phyloP scores from a whole-genome alignment of 2,888 invertebrate species.

The Morinoia aosen region DNA sequence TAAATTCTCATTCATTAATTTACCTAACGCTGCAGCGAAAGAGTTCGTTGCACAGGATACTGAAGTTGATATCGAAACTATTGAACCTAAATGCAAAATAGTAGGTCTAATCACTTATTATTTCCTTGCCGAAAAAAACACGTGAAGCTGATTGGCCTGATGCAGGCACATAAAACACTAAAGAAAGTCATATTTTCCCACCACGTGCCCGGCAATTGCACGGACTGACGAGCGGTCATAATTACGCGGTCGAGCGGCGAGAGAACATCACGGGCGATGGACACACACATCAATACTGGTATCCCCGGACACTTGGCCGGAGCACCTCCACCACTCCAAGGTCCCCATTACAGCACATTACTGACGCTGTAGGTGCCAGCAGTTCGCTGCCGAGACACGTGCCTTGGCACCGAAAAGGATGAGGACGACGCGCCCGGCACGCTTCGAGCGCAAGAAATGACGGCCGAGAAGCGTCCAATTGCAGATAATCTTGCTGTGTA shows the following conservation, averaged over 20 bases:
- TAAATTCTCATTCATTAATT: too few relatives aligned
- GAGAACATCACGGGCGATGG: neutral
- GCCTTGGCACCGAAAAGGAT: constrained; percentile 47
- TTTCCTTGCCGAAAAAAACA: neutral
- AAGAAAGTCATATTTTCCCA: neutral
- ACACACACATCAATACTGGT: neutral
- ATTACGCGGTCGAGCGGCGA: neutral
- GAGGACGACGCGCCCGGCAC: constrained; percentile 26
- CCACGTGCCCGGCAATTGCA: neutral
- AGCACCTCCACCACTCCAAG: constrained; percentile 5
- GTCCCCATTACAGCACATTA: constrained; percentile 31
- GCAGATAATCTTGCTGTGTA: constrained; percentile 16
- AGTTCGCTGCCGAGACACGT: neutral
- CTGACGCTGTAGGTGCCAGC: constrained; percentile 41
- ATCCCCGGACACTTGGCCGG: constrained; percentile 12
- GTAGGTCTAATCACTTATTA: too few relatives aligned
- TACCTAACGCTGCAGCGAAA: too few relatives aligned
- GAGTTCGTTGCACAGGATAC: neutral
- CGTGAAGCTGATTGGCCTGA: neutral
- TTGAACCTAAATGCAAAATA: neutral
- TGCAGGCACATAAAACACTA: neutral
- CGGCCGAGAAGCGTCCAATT: constrained; percentile 30
- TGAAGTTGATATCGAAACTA: neutral
- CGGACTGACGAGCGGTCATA: neutral
- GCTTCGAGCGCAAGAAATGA: neutral